These are phyloP conservation scores for Aphelenchoides avenae DNA, from an alignment of 1,140 invertebrate genomes.

Conservation along the genomic window DNA sequence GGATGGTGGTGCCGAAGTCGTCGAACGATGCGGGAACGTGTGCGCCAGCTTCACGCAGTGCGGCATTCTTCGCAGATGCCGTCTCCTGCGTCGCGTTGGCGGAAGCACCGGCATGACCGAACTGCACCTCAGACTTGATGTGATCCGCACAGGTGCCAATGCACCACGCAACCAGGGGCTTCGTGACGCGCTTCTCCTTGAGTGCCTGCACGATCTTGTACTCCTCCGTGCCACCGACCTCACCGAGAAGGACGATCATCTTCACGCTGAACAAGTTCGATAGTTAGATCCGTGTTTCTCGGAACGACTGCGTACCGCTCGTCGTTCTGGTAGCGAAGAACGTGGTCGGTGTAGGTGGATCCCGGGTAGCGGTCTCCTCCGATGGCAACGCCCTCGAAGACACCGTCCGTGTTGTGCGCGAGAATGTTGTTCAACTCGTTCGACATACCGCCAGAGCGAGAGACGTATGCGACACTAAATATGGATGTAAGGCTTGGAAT, in stretches of 20 bases:
- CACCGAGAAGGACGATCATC: slow-evolving; percentile 89
- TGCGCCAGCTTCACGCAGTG: slow-evolving; percentile 76
- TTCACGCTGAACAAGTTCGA: slow-evolving; percentile 69
- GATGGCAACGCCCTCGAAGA: slow-evolving; percentile 95
- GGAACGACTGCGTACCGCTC: slow-evolving; percentile 60
- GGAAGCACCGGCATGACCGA: slow-evolving; percentile 96
- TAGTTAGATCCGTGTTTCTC: slow-evolving; percentile 3
- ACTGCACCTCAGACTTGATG: slow-evolving; percentile 73
- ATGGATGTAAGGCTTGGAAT: too few species aligned
- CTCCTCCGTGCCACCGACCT: slow-evolving; percentile 98
- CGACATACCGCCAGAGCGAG: slow-evolving; percentile 96
- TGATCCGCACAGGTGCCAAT: slow-evolving; percentile 77
- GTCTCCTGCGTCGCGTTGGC: slow-evolving; percentile 93
- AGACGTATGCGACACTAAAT: slow-evolving; percentile 89
- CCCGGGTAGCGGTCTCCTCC: slow-evolving; percentile 98
- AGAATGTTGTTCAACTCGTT: slow-evolving; percentile 99
- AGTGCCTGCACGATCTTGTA: slow-evolving; percentile 91
- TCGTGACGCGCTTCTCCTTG: slow-evolving; percentile 75
- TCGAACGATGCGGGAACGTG: slow-evolving; percentile 89
- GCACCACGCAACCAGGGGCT: slow-evolving; percentile 95
- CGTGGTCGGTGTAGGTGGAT: slow-evolving; percentile 95
- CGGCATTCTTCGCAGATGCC: slow-evolving; percentile 83
- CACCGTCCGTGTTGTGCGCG: slow-evolving; percentile 90
- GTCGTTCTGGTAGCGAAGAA: slow-evolving; percentile 75
- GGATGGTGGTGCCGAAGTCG: slow-evolving; percentile 75